These are phyloP conservation scores for Onchidella celtica DNA, from an alignment of 2,888 invertebrate genomes.

Conservation along the genomic window DNA sequence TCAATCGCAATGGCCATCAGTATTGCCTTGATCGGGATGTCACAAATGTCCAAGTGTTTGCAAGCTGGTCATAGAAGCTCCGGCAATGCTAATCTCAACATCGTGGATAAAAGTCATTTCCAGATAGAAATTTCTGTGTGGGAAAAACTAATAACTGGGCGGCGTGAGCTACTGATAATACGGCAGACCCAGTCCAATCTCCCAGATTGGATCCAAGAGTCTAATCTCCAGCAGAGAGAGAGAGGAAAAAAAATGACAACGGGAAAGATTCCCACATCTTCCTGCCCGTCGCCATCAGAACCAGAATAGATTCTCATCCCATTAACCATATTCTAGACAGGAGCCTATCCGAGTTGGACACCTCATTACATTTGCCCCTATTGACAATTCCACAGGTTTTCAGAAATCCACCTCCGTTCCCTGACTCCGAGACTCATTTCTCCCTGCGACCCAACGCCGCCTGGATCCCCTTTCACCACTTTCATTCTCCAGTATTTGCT, in stretches of 20 bases:
- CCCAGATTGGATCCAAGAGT: background rate
- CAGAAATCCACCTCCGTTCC: background rate
- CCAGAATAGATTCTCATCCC: constrained; percentile 19
- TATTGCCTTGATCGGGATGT: background rate
- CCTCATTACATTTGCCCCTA: constrained; percentile 24
- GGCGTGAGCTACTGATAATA: background rate
- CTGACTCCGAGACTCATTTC: background rate
- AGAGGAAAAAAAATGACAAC: background rate
- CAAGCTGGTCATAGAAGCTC: background rate
- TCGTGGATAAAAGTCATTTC: background rate
- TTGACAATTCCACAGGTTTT: background rate
- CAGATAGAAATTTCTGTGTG: background rate
- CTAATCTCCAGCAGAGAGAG: constrained; percentile 3
- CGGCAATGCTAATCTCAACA: constrained; percentile 13
- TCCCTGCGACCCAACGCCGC: background rate
- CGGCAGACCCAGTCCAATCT: background rate
- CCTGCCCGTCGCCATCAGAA: background rate
- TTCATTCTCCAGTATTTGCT: constrained; percentile 26
- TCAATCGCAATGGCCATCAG: background rate
- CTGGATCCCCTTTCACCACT: background rate
- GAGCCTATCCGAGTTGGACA: background rate
- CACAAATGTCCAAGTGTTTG: constrained; percentile 18
- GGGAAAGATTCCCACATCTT: constrained; percentile 22
- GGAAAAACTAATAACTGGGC: background rate
- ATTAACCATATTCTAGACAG: constrained; percentile 11